Evolutionary conservation across 2,888 invertebrate genomes (phyloP).

Genomic region (Orthosia cruda): DNA sequence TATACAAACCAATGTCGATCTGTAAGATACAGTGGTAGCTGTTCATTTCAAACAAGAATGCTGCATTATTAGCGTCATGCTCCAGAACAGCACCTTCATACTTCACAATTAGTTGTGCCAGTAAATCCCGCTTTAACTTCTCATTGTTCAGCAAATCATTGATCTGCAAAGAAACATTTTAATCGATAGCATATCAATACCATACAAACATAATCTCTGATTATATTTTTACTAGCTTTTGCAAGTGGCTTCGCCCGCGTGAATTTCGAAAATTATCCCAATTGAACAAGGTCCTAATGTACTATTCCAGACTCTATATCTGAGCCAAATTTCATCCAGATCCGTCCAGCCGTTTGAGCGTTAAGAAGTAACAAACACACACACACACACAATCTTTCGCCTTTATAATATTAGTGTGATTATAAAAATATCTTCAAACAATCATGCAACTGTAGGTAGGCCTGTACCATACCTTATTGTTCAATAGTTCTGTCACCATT

Average conservation of each 20-base stretch:
- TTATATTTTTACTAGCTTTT: background rate
- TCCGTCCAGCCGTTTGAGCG: too few relatives aligned
- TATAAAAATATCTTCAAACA: background rate
- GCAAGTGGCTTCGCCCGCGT: too few relatives aligned
- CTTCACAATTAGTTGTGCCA: conserved; percentile 88
- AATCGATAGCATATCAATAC: background rate
- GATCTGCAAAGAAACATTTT: conserved; percentile 76
- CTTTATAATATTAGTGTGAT: too few relatives aligned
- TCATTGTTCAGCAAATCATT: conserved; percentile 86
- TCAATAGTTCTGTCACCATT: conserved; percentile 89
- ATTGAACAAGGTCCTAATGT: too few relatives aligned
- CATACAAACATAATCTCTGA: background rate
- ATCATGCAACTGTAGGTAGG: background rate
- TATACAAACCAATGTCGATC: conserved; percentile 89
- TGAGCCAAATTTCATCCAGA: too few relatives aligned
- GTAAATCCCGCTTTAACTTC: conserved; percentile 85
- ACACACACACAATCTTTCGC: too few relatives aligned
- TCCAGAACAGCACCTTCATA: conserved; percentile 90
- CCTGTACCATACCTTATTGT: conserved; percentile 84
- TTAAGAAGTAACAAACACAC: too few relatives aligned
- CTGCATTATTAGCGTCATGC: conserved; percentile 89
- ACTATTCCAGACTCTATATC: too few relatives aligned
- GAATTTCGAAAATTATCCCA: too few relatives aligned
- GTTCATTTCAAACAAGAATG: conserved; percentile 92
- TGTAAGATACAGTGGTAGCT: conserved; percentile 93